Evolutionary conservation across 2,113 vertebrate species (phyloP), one percentile per base, ranked within the genome.

Genomic region (Poecilia latipinna): DNA sequence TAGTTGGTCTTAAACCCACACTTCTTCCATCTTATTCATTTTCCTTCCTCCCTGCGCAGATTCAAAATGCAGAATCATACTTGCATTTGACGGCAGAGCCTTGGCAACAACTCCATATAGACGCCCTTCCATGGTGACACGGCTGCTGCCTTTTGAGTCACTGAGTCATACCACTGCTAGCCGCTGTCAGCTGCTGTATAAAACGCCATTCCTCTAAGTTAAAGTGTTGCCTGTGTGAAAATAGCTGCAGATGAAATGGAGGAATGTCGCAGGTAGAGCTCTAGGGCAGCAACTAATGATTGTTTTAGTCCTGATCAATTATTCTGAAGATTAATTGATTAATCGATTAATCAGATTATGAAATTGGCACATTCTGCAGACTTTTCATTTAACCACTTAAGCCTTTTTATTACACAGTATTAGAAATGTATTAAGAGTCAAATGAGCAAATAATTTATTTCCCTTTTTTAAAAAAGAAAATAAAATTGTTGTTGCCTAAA

Each of bases 131-230:
- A 74, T 72, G 78, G 88, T 74, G 86, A 89, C 89, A 90, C 63
- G 80, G 80, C 70, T 83, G 68, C 83, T 86, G 83, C 79, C 78
- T 87, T 57, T 77, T 86, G 82, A 88, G 90, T 61, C 85, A 86
- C 87, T 92, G 91, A 93, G 88, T 92, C 92, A 93, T 80, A 78
- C 75, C 77, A 87, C 86, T 88, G 83, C 84, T 80, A 79, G 88
- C 82, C 35, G 65, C 80, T 75, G 77, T 90, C 82, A 79, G 80
- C 73, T 87, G 82, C 75, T 65, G 77, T 17, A 6, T 77, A 90
- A 91, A 86, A 90, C 85, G 86, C 88, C 89, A 89, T 65, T 74
- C 81, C 65, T 66, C 57, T 48, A 78, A 86, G 79, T 88, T 81
- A 82, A 76, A 63, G 68, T 66, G 75, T 80, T 84, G 64, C 70